phyloP scores from a whole-genome alignment of 1,140 invertebrate species.

The Adelges cooleyi region DNA sequence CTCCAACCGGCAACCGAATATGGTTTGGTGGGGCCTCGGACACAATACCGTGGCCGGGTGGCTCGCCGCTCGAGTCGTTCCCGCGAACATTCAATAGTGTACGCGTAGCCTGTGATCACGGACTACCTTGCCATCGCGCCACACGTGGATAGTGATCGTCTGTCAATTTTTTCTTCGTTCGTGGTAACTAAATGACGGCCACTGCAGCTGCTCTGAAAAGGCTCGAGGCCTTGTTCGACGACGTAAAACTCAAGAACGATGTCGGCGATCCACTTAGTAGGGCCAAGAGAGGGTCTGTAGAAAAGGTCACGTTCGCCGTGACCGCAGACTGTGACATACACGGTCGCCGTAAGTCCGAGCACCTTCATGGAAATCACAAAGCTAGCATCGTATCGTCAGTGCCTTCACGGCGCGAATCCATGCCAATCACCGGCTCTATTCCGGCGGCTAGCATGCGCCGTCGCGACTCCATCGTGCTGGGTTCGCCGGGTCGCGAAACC shows the following conservation, averaged over 20 bases:
- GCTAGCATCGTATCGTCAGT: conserved; percentile 34
- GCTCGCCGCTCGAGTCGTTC: neutral
- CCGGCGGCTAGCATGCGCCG: conserved; percentile 34
- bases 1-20: neutral
- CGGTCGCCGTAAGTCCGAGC: conserved; percentile 45
- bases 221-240: conserved; percentile 56
- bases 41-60: neutral
- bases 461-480: conserved; percentile 39
- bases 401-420: conserved; percentile 39
- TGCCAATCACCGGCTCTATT: conserved; percentile 36
- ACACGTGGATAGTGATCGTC: neutral
- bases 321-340: conserved; percentile 54
- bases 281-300: conserved; percentile 25
- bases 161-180: neutral
- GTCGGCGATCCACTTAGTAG: conserved; percentile 16
- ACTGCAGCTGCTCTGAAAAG: conserved; percentile 51
- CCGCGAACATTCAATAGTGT: conserved; percentile 11
- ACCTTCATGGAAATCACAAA: conserved; percentile 36
- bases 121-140: neutral
- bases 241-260: conserved; percentile 41
- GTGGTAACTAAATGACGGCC: conserved; percentile 29
- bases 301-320: conserved; percentile 31
- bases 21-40: conserved; percentile 21
- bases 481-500: conserved; percentile 27
- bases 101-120: neutral